These are phyloP conservation scores for Anser brachyrhynchus DNA, from an alignment of 2,113 vertebrate genomes.

Conservation along the genomic window DNA sequence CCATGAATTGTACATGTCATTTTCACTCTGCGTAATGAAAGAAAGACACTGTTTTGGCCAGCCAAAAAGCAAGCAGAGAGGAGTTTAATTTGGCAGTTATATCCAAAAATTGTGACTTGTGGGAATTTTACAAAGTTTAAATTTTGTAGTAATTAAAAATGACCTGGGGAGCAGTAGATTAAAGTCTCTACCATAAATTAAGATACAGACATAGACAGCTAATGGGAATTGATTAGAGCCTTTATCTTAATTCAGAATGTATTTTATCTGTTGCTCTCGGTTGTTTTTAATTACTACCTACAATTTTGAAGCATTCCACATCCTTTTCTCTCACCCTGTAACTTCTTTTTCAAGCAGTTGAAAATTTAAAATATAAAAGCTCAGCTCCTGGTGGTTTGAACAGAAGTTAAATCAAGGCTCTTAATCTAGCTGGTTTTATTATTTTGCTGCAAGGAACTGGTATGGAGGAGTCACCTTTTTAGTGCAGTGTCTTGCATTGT, in stretches of 20 bases:
- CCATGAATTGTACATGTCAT: neutral
- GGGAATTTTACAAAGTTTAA: neutral
- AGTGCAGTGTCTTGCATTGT: neutral
- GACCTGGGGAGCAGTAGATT: slow-evolving; percentile 2
- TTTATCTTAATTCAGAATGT: slow-evolving; percentile 24
- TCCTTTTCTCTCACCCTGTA: neutral
- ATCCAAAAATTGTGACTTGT: neutral
- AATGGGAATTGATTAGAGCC: slow-evolving; percentile 29
- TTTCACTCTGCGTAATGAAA: neutral
- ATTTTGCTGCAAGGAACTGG: neutral
- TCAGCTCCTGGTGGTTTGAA: neutral
- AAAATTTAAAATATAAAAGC: neutral
- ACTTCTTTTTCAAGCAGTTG: neutral
- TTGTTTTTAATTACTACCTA: neutral
- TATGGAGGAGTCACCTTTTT: neutral
- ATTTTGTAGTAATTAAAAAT: slow-evolving; percentile 35
- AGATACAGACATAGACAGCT: neutral
- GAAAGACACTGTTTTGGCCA: neutral
- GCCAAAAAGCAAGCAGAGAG: neutral
- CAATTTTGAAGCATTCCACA: neutral
- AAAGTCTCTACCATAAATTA: neutral
- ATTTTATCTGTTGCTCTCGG: slow-evolving; percentile 17
- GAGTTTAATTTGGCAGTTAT: neutral
- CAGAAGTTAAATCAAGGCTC: neutral
- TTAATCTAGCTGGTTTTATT: neutral